Base-by-base conservation (phyloP, 2,888 invertebrate genomes). In the Cephonodes hylas region DNA sequence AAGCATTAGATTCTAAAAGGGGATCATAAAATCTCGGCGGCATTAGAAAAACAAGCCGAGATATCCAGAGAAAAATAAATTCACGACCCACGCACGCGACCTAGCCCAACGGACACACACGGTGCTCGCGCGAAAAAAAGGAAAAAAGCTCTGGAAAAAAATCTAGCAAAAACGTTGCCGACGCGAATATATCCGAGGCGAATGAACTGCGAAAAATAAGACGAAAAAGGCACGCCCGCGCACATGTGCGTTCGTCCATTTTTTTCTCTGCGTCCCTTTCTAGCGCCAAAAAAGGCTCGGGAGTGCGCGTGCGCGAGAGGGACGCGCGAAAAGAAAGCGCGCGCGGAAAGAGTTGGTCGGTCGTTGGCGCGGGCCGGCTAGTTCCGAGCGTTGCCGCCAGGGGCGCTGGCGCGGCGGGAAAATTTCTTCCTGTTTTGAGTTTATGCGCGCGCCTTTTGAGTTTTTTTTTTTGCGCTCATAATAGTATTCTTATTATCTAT, bases 141-240 rank as follows among this genome's bases (percentile, higher is more conserved):
- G 73, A 77, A 65, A 72, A 69, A 66, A 58, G 60, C 68, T 69
- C 74, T 71, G 63, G 63, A 44, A 66, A 62, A 63, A 44, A 59
- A 56, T 44, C 53, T 45, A 44, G 53, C 56, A 63, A 59, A 63
- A 53, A 53, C 59, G 53, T 56, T 42, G 53, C 53, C 59, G 56
- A 59, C 77, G 80, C 86, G 85, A 89, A 90, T 87, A 88, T 84
- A 83, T 83, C 82, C 85, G 82, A 84, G 91, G 89, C 79, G 80
- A 91, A 90, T 83, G 90, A 90, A 86, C 89, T 82, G 85, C 89
- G 84, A 92, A 92, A 91, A 91, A 89, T 83, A 91, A 90, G 84
- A 88, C 88, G 85, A 91, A 89, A 80, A 80, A 83, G 79, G 71
- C 74, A 77, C 85, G 81, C 86, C 71, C 80, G 86, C 84, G 89